Conservation (phyloP, 1,140 invertebrate species). For the Drosophila lacertosa region DNA sequence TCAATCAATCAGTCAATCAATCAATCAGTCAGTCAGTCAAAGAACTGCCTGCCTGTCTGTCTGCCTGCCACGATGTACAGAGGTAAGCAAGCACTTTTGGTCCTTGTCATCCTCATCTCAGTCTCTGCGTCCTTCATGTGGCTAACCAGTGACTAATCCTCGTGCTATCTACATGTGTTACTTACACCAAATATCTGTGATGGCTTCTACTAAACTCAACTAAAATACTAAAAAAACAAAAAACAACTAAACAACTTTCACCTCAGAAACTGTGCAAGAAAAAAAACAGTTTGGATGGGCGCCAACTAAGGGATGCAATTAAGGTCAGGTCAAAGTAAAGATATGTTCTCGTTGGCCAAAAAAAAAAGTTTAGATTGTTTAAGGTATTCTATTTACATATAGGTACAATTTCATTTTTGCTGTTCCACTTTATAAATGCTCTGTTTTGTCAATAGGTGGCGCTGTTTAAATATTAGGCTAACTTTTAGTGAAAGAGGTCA, state of each 20-base stretch:
- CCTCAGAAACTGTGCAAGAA: slow-evolving; percentile 13
- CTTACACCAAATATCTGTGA: slow-evolving; percentile 20
- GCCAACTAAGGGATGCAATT: slow-evolving; percentile 30
- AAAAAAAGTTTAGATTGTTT: neutral
- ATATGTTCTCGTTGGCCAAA: neutral
- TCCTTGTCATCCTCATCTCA: slow-evolving; percentile 33
- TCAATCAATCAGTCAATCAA: neutral
- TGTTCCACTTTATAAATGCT: neutral
- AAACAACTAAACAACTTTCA: slow-evolving; percentile 36
- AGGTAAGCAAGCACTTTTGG: slow-evolving; percentile 36
- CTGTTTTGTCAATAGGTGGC: no score
- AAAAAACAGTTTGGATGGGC: slow-evolving; percentile 23
- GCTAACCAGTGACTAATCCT: slow-evolving; percentile 42
- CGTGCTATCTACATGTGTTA: slow-evolving; percentile 16
- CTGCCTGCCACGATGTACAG: slow-evolving; percentile 18
- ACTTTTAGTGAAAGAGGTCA: no score
- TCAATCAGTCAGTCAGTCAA: neutral
- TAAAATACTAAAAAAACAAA: slow-evolving; percentile 49
- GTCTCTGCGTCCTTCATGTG: slow-evolving; percentile 26
- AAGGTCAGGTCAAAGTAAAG: slow-evolving; percentile 30
- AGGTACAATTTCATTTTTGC: neutral
- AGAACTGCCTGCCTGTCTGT: neutral
- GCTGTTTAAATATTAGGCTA: no score
- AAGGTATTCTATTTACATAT: neutral
- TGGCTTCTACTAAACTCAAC: slow-evolving; percentile 46